Conservation (phyloP, 2,113 vertebrate species). For the Syngnathoides biaculeatus region DNA sequence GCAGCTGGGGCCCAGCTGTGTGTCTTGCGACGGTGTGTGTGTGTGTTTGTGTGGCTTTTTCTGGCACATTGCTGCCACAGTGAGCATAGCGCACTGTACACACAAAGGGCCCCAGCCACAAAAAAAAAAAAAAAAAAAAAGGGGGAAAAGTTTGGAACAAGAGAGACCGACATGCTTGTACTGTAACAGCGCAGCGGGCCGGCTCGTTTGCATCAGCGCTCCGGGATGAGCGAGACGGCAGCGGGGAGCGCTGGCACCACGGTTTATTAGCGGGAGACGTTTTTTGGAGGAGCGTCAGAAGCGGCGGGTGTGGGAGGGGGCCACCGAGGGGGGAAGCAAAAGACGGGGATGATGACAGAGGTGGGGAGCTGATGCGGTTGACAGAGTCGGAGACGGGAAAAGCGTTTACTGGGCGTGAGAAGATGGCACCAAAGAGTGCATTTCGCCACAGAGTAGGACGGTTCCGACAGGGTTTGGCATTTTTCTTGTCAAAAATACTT, state of each 20-base stretch:
- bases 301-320: conserved; percentile 56
- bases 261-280: conserved; percentile 66
- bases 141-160: conserved; percentile 26
- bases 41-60: conserved; percentile 70
- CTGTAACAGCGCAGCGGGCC: conserved; percentile 48
- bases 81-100: conserved; percentile 69
- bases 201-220: conserved; percentile 49
- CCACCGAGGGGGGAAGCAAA: conserved; percentile 43
- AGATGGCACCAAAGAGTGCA: conserved; percentile 30
- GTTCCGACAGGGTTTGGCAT: neutral
- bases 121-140: conserved; percentile 39
- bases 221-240: conserved; percentile 60
- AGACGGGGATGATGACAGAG: conserved; percentile 50
- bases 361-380: conserved; percentile 55
- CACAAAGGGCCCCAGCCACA: conserved; percentile 57
- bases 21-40: conserved; percentile 66
- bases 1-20: conserved; percentile 82
- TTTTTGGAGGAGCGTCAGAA: conserved; percentile 67
- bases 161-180: conserved; percentile 50
- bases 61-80: conserved; percentile 73
- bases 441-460: conserved; percentile 1
- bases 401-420: conserved; percentile 29
- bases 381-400: conserved; percentile 50
- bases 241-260: conserved; percentile 69
- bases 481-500: neutral